Evolutionary conservation across 1,140 invertebrate species (phyloP), one percentile per base, ranked within the genome.

Genomic region (Zaprionus gabonicus): DNA sequence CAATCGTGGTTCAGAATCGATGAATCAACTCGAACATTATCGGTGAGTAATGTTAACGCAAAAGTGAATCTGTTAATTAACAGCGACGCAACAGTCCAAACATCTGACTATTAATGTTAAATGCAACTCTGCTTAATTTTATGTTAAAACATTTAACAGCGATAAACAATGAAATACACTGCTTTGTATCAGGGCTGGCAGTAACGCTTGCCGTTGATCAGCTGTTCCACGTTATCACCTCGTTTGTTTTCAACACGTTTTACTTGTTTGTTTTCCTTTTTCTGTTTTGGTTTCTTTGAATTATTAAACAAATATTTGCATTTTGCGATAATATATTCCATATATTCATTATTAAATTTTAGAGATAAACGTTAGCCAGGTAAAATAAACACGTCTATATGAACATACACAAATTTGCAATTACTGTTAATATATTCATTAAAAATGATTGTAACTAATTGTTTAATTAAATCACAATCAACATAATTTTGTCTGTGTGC

Each of bases 171-270:
- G 7, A 5, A 27, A 17, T 38, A 5, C 7, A 23, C 2, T 2
- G 20, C 46, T 51, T 4, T 10, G 7, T n/a, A 10, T 5, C 57
- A 69, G 57, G 31, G 23, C 23, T 62, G 67, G n/a, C 49, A 4
- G 10, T 28, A n/a, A 13, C 2, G 12, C 4, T 36, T 28, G 57
- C 15, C 7, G 46, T 15, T 53, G 23, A 60, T 53, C 67, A 69
- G 67, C 67, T 69, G 67, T 62, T 68, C 10, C 0, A 4, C 4
- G n/a, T 25, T 51, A 62, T 62, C 41, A 25, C n/a, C 0, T 38
- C 13, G n/a, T 60, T 36, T 69, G 65, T 27, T 58, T 46, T 49
- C 55, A 10, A 59, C 66, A 49, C 38, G 66, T 17, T 60, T 49
- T 56, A 28, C 53, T 27, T 58, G 28, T 15, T 60, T 51, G 56